phyloP scores from a whole-genome alignment of 2,797 vertebrate genomes.

The Gymnoscopelus microlampas region DNA sequence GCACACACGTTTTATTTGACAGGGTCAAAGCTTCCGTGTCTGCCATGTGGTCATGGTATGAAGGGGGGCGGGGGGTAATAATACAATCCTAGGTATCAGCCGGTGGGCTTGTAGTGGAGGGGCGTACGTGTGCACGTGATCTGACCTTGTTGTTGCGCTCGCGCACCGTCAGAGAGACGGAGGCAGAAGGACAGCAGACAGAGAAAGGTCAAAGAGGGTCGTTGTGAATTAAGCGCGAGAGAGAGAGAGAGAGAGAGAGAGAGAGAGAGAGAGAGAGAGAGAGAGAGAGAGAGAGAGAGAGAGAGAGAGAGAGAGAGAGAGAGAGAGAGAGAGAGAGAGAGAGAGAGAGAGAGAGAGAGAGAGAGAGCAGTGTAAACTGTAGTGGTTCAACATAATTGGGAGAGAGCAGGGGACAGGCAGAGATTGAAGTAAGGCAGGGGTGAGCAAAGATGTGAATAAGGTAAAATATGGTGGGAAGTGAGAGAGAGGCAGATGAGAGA shows the following conservation, averaged over 20 bases:
- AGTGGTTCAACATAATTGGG: too few species aligned
- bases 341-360: background rate
- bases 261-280: background rate
- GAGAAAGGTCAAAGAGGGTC: background rate
- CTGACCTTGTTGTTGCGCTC: conserved; percentile 14
- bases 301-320: conserved; percentile 7
- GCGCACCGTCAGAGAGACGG: conserved; percentile 16
- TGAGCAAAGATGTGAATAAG: too few species aligned
- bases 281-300: conserved; percentile 7
- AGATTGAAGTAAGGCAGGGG: too few species aligned
- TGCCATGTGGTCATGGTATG: background rate
- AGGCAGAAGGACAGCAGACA: background rate
- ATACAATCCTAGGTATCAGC: conserved; percentile 25
- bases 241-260: too few species aligned
- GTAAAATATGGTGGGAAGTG: too few species aligned
- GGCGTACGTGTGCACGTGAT: conserved; percentile 3
- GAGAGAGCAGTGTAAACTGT: too few species aligned
- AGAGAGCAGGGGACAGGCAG: too few species aligned
- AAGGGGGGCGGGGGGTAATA: conserved; percentile 1
- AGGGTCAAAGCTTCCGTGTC: conserved; percentile 13
- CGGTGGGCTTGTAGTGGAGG: conserved; percentile 8
- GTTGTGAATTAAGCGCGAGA: background rate
- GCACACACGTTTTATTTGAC: conserved; percentile 11
- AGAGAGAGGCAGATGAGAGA: too few species aligned
- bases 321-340: background rate